phyloP scores from a whole-genome alignment of 2,888 invertebrate species.

The Archips xylosteana region DNA sequence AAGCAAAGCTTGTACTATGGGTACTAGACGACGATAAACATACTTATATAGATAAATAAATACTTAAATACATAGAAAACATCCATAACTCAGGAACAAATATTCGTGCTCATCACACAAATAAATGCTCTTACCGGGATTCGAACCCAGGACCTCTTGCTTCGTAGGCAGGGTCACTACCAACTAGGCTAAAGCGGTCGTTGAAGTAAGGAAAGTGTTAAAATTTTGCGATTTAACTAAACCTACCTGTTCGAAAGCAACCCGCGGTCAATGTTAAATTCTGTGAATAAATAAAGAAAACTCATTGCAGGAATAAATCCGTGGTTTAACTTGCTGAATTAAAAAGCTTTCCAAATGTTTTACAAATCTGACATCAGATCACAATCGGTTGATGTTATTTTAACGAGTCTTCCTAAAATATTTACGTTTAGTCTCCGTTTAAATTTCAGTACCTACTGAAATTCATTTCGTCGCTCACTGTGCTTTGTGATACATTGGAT shows the following conservation, averaged over 20 bases:
- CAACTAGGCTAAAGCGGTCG: too few species aligned
- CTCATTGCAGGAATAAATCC: not conserved
- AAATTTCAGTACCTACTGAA: not conserved
- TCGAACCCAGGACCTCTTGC: too few species aligned
- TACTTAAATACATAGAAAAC: too few species aligned
- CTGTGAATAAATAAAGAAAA: not conserved
- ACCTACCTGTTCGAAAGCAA: not conserved
- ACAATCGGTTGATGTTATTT: constrained; percentile 14
- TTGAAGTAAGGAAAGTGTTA: too few species aligned
- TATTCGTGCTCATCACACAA: too few species aligned
- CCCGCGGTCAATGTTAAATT: not conserved
- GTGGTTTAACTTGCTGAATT: constrained; percentile 2
- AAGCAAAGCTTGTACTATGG: too few species aligned
- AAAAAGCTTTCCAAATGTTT: constrained; percentile 12
- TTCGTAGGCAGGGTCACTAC: too few species aligned
- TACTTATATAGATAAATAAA: too few species aligned
- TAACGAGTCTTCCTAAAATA: constrained; percentile 11
- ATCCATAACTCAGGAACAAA: too few species aligned
- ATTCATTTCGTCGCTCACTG: constrained; percentile 5
- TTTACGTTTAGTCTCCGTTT: constrained; percentile 17
- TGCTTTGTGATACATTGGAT: not conserved
- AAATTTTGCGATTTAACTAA: not conserved
- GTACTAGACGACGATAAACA: too few species aligned
- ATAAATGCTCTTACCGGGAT: too few species aligned
- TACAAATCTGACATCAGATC: constrained; percentile 20